Conservation (phyloP, 2,888 invertebrate species). For the Acleris sparsana region DNA sequence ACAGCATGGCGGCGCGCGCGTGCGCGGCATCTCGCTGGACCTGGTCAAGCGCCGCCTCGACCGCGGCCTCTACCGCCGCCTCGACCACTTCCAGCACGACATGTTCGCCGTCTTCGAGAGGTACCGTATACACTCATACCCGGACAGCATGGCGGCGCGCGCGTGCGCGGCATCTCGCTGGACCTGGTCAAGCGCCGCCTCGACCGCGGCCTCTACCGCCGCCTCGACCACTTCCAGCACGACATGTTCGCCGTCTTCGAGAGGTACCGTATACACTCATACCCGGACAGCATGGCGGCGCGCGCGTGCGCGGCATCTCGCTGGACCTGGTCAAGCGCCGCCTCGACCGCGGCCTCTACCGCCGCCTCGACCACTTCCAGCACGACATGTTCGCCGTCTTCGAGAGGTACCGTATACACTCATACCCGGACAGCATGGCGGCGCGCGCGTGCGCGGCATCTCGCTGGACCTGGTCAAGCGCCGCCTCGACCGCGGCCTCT, state of each 20-base stretch:
- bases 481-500: constrained; percentile 94
- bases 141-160: constrained; percentile 98
- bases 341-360: constrained; percentile 95
- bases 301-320: constrained; percentile 93
- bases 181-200: constrained; percentile 96
- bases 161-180: constrained; percentile 92
- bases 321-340: constrained; percentile 96
- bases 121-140: constrained; percentile 88
- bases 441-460: constrained; percentile 94
- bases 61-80: constrained; percentile 94
- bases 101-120: constrained; percentile 95
- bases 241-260: constrained; percentile 98
- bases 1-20: constrained; percentile 96
- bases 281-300: constrained; percentile 97
- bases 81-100: constrained; percentile 98
- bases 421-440: constrained; percentile 97
- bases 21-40: constrained; percentile 94
- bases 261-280: constrained; percentile 83
- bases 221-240: constrained; percentile 97
- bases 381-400: constrained; percentile 97
- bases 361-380: constrained; percentile 96
- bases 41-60: constrained; percentile 96
- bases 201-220: constrained; percentile 95
- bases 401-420: constrained; percentile 85
- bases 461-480: constrained; percentile 97